Percentiles rank a stretch among this genome's conserved stretches.
These are phyloP conservation scores for Grantiella picta DNA, from an alignment of 2,113 vertebrate genomes.

Conservation along the genomic window DNA sequence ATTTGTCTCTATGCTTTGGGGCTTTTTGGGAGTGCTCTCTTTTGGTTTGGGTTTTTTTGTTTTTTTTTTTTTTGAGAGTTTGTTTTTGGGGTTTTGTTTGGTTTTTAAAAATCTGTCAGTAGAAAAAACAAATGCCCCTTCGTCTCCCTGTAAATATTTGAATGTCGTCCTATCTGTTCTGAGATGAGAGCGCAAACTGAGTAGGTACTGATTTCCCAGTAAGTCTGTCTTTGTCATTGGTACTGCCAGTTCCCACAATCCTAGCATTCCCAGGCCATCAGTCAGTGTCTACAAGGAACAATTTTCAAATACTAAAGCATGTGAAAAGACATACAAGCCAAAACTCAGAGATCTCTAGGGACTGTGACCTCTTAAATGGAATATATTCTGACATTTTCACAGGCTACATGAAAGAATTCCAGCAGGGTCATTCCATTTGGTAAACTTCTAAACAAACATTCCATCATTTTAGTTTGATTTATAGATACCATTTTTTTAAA, in stretches of 20 bases:
- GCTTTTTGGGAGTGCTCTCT: fast-evolving
- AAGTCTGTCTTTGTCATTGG: constrained; percentile 64
- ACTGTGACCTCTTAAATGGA: constrained; percentile 75
- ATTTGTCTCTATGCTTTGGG: neutral
- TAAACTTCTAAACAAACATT: constrained; percentile 73
- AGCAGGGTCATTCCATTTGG: constrained; percentile 70
- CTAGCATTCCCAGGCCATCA: constrained; percentile 79
- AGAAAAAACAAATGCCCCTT: neutral
- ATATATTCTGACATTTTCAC: constrained; percentile 80
- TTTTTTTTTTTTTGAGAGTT: neutral
- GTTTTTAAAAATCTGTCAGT: neutral
- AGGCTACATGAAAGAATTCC: constrained; percentile 77
- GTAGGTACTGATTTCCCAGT: constrained; percentile 72
- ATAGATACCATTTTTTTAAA: constrained; percentile 31
- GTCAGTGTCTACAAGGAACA: constrained; percentile 79
- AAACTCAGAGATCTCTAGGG: constrained; percentile 76
- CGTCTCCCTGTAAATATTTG: neutral
- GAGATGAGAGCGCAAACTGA: neutral
- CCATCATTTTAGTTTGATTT: constrained; percentile 65
- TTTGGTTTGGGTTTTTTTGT: neutral
- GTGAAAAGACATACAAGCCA: constrained; percentile 79
- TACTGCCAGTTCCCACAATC: constrained; percentile 84
- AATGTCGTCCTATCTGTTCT: constrained; percentile 1
- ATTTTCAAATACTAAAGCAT: constrained; percentile 81
- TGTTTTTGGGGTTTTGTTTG: neutral